Conservation (phyloP, 2,797 vertebrate genomes). For the Acridotheres tristis region DNA sequence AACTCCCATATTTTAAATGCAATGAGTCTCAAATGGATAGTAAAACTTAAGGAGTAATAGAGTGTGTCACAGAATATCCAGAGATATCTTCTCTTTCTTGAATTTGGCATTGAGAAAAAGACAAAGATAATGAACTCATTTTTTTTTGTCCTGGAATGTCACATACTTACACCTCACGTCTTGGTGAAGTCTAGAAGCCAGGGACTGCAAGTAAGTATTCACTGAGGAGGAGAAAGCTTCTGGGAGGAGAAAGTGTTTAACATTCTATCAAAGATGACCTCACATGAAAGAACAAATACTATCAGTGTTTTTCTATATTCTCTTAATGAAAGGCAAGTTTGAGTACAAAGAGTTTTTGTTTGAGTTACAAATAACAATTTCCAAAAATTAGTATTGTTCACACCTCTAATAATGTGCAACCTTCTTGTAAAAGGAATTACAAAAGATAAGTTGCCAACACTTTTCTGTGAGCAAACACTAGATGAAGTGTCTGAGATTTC, state of each 20-base stretch:
- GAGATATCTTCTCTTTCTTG: neutral
- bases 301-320: neutral
- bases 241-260: neutral
- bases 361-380: neutral
- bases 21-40: neutral
- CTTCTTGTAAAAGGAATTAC: neutral
- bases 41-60: slow-evolving; percentile 8
- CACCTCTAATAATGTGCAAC: neutral
- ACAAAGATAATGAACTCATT: neutral
- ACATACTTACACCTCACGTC: neutral
- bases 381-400: neutral
- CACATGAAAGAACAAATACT: neutral
- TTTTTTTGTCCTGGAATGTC: neutral
- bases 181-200: neutral
- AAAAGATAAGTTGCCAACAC: neutral
- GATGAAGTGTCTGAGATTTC: neutral
- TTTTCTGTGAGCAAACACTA: neutral
- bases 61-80: neutral
- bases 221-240: neutral
- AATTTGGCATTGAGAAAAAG: neutral
- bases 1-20: neutral
- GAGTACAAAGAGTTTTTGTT: neutral
- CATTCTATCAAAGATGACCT: neutral
- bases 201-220: neutral
- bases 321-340: neutral